A percentile compares a stretch with the other conserved stretches of the same genome.
Evolutionary conservation across 2,888 invertebrate genomes (phyloP).

Genomic region (Halictus ligatus): DNA sequence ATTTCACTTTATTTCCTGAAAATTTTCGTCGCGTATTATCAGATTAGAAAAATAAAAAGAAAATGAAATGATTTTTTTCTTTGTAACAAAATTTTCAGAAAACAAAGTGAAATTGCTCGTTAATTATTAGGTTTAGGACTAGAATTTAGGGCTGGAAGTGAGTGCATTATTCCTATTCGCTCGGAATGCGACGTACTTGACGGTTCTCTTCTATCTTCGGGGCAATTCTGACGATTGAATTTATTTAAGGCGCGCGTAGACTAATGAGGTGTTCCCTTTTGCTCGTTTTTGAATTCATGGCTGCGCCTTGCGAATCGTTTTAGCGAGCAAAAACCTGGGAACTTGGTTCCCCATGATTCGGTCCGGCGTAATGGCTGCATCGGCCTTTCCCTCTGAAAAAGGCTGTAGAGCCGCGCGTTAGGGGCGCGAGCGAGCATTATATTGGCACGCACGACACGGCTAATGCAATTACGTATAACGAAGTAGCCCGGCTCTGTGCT

Average conservation of each 20-base stretch:
- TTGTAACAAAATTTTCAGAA: no score
- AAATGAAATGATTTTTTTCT: no score
- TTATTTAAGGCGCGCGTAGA: neutral
- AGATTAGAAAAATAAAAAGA: no score
- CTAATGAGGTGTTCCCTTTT: neutral
- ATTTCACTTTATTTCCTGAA: no score
- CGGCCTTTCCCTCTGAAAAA: slow-evolving; percentile 11
- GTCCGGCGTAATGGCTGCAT: neutral
- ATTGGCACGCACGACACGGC: slow-evolving; percentile 55
- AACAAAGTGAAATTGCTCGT: no score
- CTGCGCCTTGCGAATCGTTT: neutral
- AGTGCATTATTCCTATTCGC: no score
- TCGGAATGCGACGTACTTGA: neutral
- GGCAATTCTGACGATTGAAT: neutral
- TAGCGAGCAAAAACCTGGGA: neutral
- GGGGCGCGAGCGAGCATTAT: slow-evolving; percentile 46
- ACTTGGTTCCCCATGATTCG: neutral
- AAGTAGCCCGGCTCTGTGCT: slow-evolving; percentile 74
- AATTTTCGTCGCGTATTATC: no score
- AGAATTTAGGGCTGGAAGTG: no score
- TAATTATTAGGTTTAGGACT: no score
- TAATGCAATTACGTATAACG: slow-evolving; percentile 74
- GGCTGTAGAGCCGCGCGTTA: slow-evolving; percentile 19
- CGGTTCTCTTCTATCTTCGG: neutral
- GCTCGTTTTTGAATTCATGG: neutral